A percentile compares a stretch with the other conserved stretches of the same genome.
These are phyloP conservation scores for Clupea harengus DNA, from an alignment of 2,113 vertebrate genomes.

Conservation along the genomic window DNA sequence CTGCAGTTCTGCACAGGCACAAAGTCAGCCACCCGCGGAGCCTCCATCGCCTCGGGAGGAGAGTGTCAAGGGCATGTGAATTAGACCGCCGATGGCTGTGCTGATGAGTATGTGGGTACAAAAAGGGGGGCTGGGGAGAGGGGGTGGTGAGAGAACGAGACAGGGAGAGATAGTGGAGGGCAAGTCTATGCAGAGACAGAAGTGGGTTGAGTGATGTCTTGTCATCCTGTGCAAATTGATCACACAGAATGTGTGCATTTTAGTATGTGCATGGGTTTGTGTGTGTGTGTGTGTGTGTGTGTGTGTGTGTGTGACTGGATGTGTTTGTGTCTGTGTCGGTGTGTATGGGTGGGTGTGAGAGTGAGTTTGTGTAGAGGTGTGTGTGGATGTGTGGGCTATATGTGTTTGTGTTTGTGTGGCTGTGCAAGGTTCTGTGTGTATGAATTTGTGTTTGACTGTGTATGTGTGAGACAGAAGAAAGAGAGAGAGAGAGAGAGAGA, in stretches of 20 bases:
- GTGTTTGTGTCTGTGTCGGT: too few species aligned
- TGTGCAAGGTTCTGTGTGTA: too few species aligned
- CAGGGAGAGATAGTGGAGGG: neutral
- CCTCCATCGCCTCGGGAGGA: slow-evolving; percentile 24
- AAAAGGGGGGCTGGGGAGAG: neutral
- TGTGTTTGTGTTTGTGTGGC: too few species aligned
- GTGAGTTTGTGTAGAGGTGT: too few species aligned
- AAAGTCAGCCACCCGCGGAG: slow-evolving; percentile 28
- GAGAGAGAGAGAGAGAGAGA: too few species aligned
- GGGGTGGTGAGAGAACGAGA: neutral
- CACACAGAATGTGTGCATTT: neutral
- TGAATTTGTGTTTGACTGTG: too few species aligned
- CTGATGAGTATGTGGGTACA: neutral
- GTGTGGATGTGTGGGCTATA: too few species aligned
- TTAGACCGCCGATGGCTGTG: neutral
- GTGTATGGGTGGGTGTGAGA: too few species aligned
- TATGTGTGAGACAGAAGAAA: too few species aligned
- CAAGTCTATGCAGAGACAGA: neutral
- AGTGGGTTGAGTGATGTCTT: slow-evolving; percentile 33
- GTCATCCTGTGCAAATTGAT: slow-evolving; percentile 26
- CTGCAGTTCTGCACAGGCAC: slow-evolving; percentile 29
- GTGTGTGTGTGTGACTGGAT: neutral
- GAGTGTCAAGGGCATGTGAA: slow-evolving; percentile 41
- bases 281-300: too few species aligned
- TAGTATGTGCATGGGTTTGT: too few species aligned